A percentile compares a stretch with the other conserved stretches of the same genome.
phyloP scores from a whole-genome alignment of 30 jellyfish, hydroid and myxozoan species.

The Hydra vulgaris region DNA sequence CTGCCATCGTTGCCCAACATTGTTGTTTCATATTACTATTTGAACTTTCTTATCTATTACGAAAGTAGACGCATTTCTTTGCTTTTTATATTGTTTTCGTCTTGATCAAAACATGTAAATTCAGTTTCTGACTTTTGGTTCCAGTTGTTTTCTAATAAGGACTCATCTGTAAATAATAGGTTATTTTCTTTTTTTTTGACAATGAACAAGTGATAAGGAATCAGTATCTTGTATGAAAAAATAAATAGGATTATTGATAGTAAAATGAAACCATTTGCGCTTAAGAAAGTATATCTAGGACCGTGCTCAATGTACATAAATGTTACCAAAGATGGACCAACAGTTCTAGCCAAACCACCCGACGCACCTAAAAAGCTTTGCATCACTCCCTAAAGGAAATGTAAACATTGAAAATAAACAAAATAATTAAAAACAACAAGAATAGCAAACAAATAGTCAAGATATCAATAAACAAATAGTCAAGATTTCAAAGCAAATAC shows the following conservation, averaged over 20 bases:
- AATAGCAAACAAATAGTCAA: too few relatives aligned
- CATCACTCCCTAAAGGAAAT: slow-evolving; percentile 30
- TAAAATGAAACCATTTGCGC: slow-evolving; percentile 22
- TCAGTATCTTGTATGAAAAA: not conserved
- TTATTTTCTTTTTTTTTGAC: not conserved
- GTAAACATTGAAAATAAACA: not conserved
- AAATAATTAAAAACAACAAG: not conserved
- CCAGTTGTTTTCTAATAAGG: too few relatives aligned
- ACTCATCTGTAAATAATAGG: too few relatives aligned
- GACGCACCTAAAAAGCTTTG: slow-evolving; percentile 34
- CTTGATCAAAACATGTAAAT: too few relatives aligned
- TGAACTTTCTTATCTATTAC: too few relatives aligned
- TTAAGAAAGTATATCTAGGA: slow-evolving; percentile 31
- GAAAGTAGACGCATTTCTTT: too few relatives aligned
- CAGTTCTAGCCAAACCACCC: slow-evolving; percentile 36
- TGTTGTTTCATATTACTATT: too few relatives aligned
- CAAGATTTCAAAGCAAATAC: not conserved
- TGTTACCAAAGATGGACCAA: slow-evolving; percentile 33
- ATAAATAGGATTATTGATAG: not conserved
- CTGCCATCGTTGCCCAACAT: too few relatives aligned
- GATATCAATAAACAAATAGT: too few relatives aligned
- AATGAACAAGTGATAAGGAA: slow-evolving; percentile 25
- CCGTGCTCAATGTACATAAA: slow-evolving; percentile 13
- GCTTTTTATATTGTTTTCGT: too few relatives aligned
- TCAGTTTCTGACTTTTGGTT: too few relatives aligned